Base-by-base conservation (phyloP, 2,888 invertebrate genomes). In the Corythucha ciliata region DNA sequence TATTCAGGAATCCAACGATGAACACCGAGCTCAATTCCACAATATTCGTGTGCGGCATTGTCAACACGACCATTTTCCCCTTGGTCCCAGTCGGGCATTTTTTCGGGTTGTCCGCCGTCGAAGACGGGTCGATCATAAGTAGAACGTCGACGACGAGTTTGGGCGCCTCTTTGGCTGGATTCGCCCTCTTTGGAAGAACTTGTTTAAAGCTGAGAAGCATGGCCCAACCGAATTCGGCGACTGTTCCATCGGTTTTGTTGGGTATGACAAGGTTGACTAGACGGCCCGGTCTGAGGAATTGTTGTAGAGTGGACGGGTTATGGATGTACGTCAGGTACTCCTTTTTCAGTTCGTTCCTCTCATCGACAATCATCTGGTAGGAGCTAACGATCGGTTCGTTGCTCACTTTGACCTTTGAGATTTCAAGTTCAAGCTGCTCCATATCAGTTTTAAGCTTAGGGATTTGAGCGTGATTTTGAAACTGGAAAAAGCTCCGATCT, bases 401-500 rank as follows among this genome's bases (percentile, higher is more conserved):
- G 32, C 32, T 33, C 3, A 52, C 37, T n/a, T 27, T 21, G 4
- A 56, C 41, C 8, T 47, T 42, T 1, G 24, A 40, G n/a, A 55
- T 50, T 37, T 50, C 37, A 20, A 22, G 40, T 47, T 48, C 53
- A 44, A 53, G 25, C 46, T 52, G 25, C 36, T 39, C 58, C 73
- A 79, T 74, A 71, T 89, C 91, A 80, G 58, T 81, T 64, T 85
- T 81, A 12, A 96, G 75, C 36, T 81, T 81, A 1, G 98, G 98
- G 63, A 99, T 90, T 14, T 84, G 78, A 0, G 93, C 81, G 70
- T 94, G 96, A 72, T 97, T 98, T 72, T 99, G 99, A 66, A 98
- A 99, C 70, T 99, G 98, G 70, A 83, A 94, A 72, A 99, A 99
- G 61, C 94, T 94, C 57, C 94, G 76, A 66, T 97, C 96, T 65